Evolutionary conservation across 2,797 vertebrate species (phyloP).

Genomic region (Manis crassicaudata): DNA sequence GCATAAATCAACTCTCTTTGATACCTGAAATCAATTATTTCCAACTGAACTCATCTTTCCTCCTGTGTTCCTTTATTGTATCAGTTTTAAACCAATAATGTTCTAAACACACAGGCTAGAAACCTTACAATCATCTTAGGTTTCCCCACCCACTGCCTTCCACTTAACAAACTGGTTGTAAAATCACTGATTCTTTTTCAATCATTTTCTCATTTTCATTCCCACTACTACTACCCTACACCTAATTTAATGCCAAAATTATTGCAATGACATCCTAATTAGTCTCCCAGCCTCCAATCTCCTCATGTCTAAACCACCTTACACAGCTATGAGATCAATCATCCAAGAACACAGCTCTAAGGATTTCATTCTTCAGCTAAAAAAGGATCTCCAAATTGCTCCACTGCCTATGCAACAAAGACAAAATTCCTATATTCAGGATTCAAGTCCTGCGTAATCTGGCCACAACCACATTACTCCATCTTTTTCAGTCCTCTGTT

Average conservation of each 20-base stretch:
- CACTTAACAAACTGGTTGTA: background rate
- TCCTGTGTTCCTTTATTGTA: background rate
- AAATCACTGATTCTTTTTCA: slow-evolving; percentile 1
- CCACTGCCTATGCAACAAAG: background rate
- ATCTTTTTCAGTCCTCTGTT: background rate
- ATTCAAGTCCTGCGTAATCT: background rate
- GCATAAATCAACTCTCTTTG: background rate
- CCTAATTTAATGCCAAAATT: background rate
- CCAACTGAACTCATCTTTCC: background rate
- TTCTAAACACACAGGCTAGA: background rate
- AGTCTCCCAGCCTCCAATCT: background rate
- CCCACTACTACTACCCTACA: background rate
- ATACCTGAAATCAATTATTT: background rate
- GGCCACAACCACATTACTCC: background rate
- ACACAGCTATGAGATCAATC: background rate
- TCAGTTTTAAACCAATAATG: background rate
- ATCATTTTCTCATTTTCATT: background rate
- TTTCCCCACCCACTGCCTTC: background rate
- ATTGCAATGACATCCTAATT: background rate
- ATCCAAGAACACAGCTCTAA: background rate
- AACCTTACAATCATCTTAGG: background rate
- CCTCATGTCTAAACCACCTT: background rate
- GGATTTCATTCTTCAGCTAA: background rate
- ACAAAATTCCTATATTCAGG: background rate
- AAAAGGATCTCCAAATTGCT: slow-evolving; percentile 7